Conservation (phyloP, 2,113 vertebrate genomes). For the Clarias magur region DNA sequence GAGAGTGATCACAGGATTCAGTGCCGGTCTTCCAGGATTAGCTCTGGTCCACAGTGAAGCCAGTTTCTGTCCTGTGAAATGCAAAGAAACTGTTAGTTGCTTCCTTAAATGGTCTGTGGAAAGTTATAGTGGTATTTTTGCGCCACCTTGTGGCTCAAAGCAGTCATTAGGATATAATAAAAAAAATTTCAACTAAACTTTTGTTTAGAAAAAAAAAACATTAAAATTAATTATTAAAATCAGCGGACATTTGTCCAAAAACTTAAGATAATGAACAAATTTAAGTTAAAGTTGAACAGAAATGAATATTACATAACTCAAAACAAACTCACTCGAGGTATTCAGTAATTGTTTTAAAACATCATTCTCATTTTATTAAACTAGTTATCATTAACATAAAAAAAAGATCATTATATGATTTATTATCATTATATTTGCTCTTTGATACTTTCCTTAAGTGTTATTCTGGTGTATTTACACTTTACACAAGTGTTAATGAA, state of each 20-base stretch:
- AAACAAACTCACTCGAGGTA: background rate
- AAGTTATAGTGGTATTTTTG: background rate
- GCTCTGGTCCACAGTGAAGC: constrained; percentile 69
- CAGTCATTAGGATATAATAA: too few relatives aligned
- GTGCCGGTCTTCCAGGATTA: constrained; percentile 35
- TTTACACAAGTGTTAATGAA: background rate
- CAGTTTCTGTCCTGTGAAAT: constrained; percentile 65
- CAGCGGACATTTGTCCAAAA: background rate
- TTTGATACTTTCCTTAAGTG: background rate
- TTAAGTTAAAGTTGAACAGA: background rate
- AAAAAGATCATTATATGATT: background rate
- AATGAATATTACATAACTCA: background rate
- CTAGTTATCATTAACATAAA: background rate
- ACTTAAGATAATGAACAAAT: background rate
- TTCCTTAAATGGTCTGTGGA: background rate
- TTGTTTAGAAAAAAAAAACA: background rate
- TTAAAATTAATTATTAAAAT: too few relatives aligned
- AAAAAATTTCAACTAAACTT: too few relatives aligned
- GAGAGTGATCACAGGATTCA: background rate
- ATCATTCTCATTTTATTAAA: background rate
- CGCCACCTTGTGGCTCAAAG: constrained; percentile 42
- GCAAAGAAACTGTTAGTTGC: constrained; percentile 30
- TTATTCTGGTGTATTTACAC: background rate
- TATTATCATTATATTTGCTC: background rate
- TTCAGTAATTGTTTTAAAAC: background rate